Percentiles rank a stretch among this genome's conserved stretches.
Conservation (phyloP, 2,113 vertebrate species). For the Silurus asotus region DNA sequence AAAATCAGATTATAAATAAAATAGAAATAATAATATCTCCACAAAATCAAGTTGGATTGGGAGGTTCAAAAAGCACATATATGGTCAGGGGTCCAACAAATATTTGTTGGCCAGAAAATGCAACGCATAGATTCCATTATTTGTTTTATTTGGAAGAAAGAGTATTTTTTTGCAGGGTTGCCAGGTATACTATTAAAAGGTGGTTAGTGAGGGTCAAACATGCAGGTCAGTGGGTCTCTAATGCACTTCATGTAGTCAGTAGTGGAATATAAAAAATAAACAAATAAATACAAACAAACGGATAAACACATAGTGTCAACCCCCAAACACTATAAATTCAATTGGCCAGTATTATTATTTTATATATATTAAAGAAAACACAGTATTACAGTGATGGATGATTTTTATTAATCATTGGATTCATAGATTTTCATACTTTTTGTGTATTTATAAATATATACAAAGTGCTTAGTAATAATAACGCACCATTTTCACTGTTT, state of each 20-base stretch:
- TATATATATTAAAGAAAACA: conserved; percentile 30
- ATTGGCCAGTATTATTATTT: not conserved
- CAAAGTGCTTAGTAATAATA: conserved; percentile 41
- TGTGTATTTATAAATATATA: conserved; percentile 56
- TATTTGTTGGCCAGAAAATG: not conserved
- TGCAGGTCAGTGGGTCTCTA: conserved; percentile 28
- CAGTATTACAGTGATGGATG: conserved; percentile 29
- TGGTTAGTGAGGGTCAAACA: conserved; percentile 58
- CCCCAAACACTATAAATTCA: too few relatives aligned
- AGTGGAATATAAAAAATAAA: not conserved
- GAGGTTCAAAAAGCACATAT: too few relatives aligned
- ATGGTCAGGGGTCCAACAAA: too few relatives aligned
- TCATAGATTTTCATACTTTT: conserved; percentile 15
- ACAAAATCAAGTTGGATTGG: too few relatives aligned
- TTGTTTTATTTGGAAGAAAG: not conserved
- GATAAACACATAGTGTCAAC: too few relatives aligned
- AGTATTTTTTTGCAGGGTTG: not conserved
- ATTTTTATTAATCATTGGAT: conserved; percentile 53
- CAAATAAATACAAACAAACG: too few relatives aligned
- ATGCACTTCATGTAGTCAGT: not conserved
- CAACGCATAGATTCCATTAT: not conserved
- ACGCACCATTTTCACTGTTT: conserved; percentile 53
- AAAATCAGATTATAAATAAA: too few relatives aligned
- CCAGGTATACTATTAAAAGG: conserved; percentile 44
- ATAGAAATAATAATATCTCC: too few relatives aligned